Evolutionary conservation across 2,797 vertebrate genomes (phyloP).

Genomic region (Coregonus ussuriensis): DNA sequence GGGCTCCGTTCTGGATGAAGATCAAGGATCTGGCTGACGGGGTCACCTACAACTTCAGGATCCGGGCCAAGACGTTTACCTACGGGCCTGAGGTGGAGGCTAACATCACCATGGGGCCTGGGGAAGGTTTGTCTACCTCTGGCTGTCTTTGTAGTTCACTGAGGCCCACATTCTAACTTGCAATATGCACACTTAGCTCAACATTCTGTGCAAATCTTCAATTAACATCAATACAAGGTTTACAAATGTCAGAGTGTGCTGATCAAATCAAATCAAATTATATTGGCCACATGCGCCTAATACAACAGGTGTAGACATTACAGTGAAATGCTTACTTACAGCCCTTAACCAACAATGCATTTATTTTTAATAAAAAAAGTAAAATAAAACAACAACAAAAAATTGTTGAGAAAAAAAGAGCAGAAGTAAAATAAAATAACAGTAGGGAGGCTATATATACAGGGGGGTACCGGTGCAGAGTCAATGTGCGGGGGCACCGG

Average conservation of each 20-base stretch:
- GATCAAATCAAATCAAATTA: background rate
- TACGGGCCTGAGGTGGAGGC: conserved; percentile 94
- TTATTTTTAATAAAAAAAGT: too few relatives aligned
- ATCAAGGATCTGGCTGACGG: conserved; percentile 92
- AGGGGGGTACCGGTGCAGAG: too few relatives aligned
- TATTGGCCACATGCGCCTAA: too few relatives aligned
- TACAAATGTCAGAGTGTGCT: background rate
- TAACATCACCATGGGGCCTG: conserved; percentile 94
- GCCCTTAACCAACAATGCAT: too few relatives aligned
- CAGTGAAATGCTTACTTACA: too few relatives aligned
- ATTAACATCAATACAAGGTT: background rate
- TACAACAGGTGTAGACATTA: too few relatives aligned
- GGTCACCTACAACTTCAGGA: conserved; percentile 89
- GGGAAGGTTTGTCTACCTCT: conserved; percentile 82
- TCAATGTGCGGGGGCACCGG: too few relatives aligned
- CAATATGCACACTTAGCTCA: background rate
- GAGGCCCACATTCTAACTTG: background rate
- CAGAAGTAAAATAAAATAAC: too few relatives aligned
- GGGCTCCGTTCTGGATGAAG: conserved; percentile 92
- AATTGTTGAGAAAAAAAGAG: too few relatives aligned
- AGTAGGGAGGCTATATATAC: too few relatives aligned
- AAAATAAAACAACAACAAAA: too few relatives aligned
- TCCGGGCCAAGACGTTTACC: conserved; percentile 91
- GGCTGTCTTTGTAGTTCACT: too few relatives aligned
- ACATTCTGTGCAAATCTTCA: background rate